phyloP scores from a whole-genome alignment of 2,113 vertebrate species.

The Sciurus niger region DNA sequence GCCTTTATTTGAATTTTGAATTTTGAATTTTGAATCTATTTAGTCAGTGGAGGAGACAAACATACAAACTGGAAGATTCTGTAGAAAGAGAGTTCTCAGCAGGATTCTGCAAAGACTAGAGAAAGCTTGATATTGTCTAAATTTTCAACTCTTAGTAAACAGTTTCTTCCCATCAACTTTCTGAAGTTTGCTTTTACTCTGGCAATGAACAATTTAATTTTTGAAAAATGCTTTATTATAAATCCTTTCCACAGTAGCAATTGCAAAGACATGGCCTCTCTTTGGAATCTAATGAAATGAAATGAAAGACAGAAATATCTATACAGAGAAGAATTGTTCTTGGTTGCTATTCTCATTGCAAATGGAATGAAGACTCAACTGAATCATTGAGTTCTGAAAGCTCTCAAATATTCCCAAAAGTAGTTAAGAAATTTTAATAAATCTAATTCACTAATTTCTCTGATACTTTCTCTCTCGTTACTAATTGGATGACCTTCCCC shows the following conservation, averaged over 20 bases:
- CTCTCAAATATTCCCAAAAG: background rate
- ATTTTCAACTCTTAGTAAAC: background rate
- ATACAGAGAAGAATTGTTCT: background rate
- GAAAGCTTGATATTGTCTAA: background rate
- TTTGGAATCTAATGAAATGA: background rate
- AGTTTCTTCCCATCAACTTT: background rate
- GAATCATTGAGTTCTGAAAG: background rate
- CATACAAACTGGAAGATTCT: background rate
- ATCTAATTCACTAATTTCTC: background rate
- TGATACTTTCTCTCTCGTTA: background rate
- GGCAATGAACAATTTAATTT: background rate
- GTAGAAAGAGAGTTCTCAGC: background rate
- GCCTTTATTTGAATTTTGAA: background rate
- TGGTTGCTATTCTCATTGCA: background rate
- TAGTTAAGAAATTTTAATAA: background rate
- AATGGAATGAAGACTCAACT: conserved; percentile 28
- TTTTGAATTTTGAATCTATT: background rate
- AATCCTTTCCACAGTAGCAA: background rate
- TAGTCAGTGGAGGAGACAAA: background rate
- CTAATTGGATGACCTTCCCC: background rate
- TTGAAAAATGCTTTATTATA: conserved; percentile 7
- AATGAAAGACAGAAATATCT: background rate
- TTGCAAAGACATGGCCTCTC: background rate
- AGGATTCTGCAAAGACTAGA: background rate
- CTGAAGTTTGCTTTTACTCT: conserved; percentile 9